phyloP scores from a whole-genome alignment of 2,113 vertebrate species.

The Oncorhynchus nerka region DNA sequence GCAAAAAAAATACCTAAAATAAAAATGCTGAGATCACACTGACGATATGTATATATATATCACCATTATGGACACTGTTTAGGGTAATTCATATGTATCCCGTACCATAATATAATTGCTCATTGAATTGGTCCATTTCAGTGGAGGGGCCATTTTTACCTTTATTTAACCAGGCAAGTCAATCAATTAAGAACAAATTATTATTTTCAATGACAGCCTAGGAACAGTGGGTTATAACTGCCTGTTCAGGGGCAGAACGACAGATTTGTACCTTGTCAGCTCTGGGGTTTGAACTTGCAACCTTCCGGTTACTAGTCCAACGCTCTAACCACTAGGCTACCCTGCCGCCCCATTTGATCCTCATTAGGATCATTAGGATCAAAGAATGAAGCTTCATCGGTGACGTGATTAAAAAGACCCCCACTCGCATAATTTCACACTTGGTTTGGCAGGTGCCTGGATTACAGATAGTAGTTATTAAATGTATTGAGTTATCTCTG shows the following conservation, averaged over 20 bases:
- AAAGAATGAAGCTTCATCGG: not conserved
- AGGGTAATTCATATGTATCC: not conserved
- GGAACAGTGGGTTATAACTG: too few relatives aligned
- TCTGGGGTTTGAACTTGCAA: too few relatives aligned
- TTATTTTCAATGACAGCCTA: too few relatives aligned
- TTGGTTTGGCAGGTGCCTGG: not conserved
- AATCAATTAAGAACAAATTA: too few relatives aligned
- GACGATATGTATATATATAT: not conserved
- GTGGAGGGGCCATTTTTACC: not conserved
- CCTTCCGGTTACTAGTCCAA: too few relatives aligned
- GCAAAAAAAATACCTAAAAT: not conserved
- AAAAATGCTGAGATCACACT: not conserved
- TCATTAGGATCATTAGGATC: not conserved
- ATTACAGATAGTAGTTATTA: slow-evolving; percentile 22
- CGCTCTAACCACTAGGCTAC: too few relatives aligned
- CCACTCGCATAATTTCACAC: not conserved
- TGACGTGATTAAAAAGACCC: not conserved
- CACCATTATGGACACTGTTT: not conserved
- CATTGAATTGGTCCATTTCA: not conserved
- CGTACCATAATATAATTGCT: too few relatives aligned
- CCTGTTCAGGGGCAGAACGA: too few relatives aligned
- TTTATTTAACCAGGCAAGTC: too few relatives aligned
- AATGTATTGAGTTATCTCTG: slow-evolving; percentile 14
- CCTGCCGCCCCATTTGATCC: too few relatives aligned
- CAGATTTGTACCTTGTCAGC: too few relatives aligned